Conservation (phyloP, 2,113 vertebrate species). For the Oreochromis aureus region DNA sequence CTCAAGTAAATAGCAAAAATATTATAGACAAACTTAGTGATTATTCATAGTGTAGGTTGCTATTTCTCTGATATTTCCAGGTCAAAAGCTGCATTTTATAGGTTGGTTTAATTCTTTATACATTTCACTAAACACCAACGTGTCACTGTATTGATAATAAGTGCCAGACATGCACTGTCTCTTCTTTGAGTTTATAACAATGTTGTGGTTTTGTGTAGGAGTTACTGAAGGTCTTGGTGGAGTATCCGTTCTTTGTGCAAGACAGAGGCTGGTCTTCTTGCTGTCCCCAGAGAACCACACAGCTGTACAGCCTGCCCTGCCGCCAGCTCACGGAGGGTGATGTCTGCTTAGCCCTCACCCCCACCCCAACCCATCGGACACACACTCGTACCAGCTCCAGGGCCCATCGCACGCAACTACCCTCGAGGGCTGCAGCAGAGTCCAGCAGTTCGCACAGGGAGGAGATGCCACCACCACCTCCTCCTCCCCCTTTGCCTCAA, state of each 20-base stretch:
- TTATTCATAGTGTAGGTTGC: neutral
- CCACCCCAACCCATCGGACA: slow-evolving; percentile 51
- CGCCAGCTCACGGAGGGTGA: slow-evolving; percentile 73
- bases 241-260: slow-evolving; percentile 78
- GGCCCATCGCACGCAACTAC: slow-evolving; percentile 28
- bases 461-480: slow-evolving; percentile 64
- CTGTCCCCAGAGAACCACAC: slow-evolving; percentile 69
- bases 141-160: neutral
- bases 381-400: slow-evolving; percentile 35
- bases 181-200: slow-evolving; percentile 2
- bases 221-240: slow-evolving; percentile 75
- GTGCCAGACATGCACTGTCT: neutral
- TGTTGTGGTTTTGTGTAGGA: slow-evolving; percentile 65
- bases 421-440: slow-evolving; percentile 27
- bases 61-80: neutral
- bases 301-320: slow-evolving; percentile 73
- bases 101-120: neutral
- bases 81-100: neutral
- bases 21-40: neutral
- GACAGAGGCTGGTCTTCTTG: slow-evolving; percentile 78
- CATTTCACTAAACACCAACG: neutral
- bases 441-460: slow-evolving; percentile 47
- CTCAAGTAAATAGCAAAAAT: neutral
- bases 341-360: slow-evolving; percentile 75
- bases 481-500: slow-evolving; percentile 54